Evolutionary conservation across 2,113 vertebrate genomes (phyloP), one percentile per base, ranked within the genome.

Genomic region (Upupa epops): DNA sequence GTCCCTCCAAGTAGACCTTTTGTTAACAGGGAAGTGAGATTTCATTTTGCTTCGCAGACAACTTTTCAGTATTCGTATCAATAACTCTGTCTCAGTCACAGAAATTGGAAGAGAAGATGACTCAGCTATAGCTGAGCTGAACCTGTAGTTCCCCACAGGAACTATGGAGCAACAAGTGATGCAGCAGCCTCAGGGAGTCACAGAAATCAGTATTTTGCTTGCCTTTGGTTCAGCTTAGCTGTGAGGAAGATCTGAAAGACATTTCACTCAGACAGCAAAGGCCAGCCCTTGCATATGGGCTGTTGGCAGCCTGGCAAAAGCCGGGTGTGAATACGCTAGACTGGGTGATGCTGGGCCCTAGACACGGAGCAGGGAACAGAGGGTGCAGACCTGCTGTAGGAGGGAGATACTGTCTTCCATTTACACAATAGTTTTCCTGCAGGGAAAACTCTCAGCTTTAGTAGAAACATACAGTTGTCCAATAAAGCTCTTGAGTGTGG

Each of bases 281-380:
- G 51, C 76, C 58, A 81, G 69, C 46, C 32, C 26, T 29, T 55
- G 54, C 90, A 90, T 40, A 73, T 28, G 88, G 86, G 89, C 83
- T 96, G 74, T 16, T 84, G 75, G 86, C 90, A 92, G 86, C 73
- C 70, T 72, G 69, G 82, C 77, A 96, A 17, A 78, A 73, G 60
- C 64, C 1, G 37, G 48, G 63, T 82, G 91, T 36, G 86, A 71
- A 24, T 55, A 32, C 1, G 48, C 80, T 19, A 94, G 83, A 59
- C 89, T 76, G 88, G 77, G 21, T 76, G 72, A 46, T 64, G 54
- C 84, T 51, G 40, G 78, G 78, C 77, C 68, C 32, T 21, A 86
- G 79, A 32, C 59, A 7, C 3, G 60, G 64, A 83, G 56, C 74
- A 54, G 72, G 46, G 49, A 92, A 83, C 52, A 90, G 84, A 68